These are phyloP conservation scores for Calcarius ornatus DNA, from an alignment of 2,113 vertebrate genomes.

Conservation along the genomic window DNA sequence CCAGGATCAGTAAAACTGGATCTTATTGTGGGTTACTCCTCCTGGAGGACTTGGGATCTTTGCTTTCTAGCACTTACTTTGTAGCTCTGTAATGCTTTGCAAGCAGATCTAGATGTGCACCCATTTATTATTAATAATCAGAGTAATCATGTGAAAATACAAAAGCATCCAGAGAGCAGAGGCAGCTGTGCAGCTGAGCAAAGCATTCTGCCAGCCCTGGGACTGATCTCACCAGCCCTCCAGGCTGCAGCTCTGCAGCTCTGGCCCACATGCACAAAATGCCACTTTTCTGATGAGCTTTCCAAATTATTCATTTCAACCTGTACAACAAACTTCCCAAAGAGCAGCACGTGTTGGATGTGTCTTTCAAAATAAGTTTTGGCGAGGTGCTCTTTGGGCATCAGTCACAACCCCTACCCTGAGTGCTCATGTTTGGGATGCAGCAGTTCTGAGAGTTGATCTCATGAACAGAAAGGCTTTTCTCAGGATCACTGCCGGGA, in stretches of 20 bases:
- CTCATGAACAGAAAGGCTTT: not conserved
- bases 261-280: not conserved
- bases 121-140: not conserved
- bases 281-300: not conserved
- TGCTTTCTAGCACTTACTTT: rapidly evolving
- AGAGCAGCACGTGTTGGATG: not conserved
- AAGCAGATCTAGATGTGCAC: too few species aligned
- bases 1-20: too few species aligned
- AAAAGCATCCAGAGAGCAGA: not conserved
- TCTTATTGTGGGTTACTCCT: not conserved
- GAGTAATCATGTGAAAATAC: not conserved
- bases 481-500: not conserved
- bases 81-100: too few species aligned
- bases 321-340: not conserved
- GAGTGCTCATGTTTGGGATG: not conserved
- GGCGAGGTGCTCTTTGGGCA: not conserved
- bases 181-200: not conserved
- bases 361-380: not conserved
- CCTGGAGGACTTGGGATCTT: not conserved
- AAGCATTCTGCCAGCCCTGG: not conserved
- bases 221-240: not conserved
- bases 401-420: not conserved
- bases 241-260: not conserved
- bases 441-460: not conserved
- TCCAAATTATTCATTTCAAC: not conserved